Base-by-base conservation (phyloP, 2,113 vertebrate genomes). In the Podarcis raffonei region DNA sequence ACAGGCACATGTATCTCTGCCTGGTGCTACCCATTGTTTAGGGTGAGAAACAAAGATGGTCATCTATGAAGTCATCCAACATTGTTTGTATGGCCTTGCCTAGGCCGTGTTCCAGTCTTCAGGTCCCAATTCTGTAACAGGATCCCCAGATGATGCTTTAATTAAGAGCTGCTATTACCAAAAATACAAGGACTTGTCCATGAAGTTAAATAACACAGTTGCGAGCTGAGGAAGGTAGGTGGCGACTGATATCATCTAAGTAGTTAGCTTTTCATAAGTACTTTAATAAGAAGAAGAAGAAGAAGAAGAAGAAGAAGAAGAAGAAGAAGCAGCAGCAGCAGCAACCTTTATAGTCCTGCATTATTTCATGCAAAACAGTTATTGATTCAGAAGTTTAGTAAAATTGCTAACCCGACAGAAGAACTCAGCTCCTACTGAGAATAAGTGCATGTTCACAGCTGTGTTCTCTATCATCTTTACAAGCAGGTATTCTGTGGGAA, bases 331-430 rank as follows among this genome's bases (percentile, higher is more conserved):
- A n/a, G n/a, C n/a, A n/a, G n/a, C n/a, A n/a, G n/a, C n/a, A n/a
- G n/a, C n/a, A n/a, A n/a, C n/a, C n/a, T n/a, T n/a, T n/a, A n/a
- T n/a, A 87, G 81, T 86, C 88, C 81, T 91, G 76, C 89, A 90
- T 91, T 89, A 89, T 81, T 88, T 42, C 83, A 93, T 78, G 85
- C 87, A 78, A 81, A 94, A 87, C 90, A 94, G 90, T 84, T 87
- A 92, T 92, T 95, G 93, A 93, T 94, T 93, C 83, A 86, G 88
- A 84, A 91, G 35, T 83, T 90, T 93, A 74, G 86, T 87, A 89
- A 94, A 95, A 93, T 82, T 84, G 79, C 80, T 83, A 92, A 66
- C 89, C 81, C 90, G 87, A 95, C 89, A 91, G 91, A 92, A 93
- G 89, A 92, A 8, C 37, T 74, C 39, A 57, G 84, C 82, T 93